Evolutionary conservation across 2,888 invertebrate genomes (phyloP), one percentile per base, ranked within the genome.

Genomic region (Xylota segnis): DNA sequence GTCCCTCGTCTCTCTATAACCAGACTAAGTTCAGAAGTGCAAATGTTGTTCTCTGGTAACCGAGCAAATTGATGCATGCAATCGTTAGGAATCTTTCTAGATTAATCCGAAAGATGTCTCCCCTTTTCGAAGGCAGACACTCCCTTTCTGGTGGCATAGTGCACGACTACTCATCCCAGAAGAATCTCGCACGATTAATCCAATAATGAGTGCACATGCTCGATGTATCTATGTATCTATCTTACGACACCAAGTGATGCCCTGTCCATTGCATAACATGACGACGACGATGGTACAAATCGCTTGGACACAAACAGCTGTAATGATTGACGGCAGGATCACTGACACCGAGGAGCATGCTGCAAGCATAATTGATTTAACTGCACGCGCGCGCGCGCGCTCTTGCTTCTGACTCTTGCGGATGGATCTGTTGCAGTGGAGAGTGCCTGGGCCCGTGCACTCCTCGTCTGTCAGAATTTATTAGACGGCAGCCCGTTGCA

Each of bases 361-460:
- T 84, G 83, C 74, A 78, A 75, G 65, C 79, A 58, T 84, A 84
- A 84, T 84, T 84, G 84, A 84, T 84, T 84, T 79, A 79, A 79
- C 70, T 79, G 75, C 84, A 76, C 70, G 71, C 75, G 71, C 52
- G 52, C 65, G 56, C 59, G 37, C 58, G 65, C 40, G 3, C 23
- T 3, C 18, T 27, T 43, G 14, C 43, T 59, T 52, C 59, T 59
- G 34, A 68, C 40, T n/a, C n/a, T 40, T 63, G 59, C 65, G 10
- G 66, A 59, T 77, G 70, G 45, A 79, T 82, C 16, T 59, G 23
- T 18, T 37, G n/a, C 34, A 23, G 23, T 23, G 23, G 14, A 5
- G 18, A 5, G 18, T 34, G 52, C 52, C 27, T 56, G 18, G 27
- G 52, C 52, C 27, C 47, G 52, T 27, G 32, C 29, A n/a, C 52